A percentile compares a stretch with the other conserved stretches of the same genome.
These are phyloP conservation scores for Eupithecia vulgata DNA, from an alignment of 2,888 invertebrate genomes.

Conservation along the genomic window DNA sequence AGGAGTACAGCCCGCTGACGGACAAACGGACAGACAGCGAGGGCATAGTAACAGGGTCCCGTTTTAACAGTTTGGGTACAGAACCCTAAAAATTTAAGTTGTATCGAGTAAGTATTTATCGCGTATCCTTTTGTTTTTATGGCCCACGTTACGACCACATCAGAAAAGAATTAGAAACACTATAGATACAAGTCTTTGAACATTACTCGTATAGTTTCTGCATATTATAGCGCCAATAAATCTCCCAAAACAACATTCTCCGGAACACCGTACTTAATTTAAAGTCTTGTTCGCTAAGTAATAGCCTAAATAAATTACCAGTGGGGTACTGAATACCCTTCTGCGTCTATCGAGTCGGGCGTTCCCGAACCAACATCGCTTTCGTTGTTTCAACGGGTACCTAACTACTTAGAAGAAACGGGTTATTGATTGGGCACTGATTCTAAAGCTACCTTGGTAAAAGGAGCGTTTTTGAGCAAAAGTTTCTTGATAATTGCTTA, in stretches of 20 bases:
- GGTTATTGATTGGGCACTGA: not conserved
- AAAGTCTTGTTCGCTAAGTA: constrained; percentile 34
- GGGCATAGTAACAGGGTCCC: too few relatives aligned
- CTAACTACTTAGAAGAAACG: not conserved
- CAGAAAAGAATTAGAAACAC: too few relatives aligned
- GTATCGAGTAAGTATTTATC: too few relatives aligned
- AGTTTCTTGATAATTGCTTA: too few relatives aligned
- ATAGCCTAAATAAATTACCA: constrained; percentile 41
- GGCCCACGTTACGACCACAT: too few relatives aligned
- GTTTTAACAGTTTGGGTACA: too few relatives aligned
- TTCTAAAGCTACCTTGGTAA: not conserved
- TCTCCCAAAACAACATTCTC: not conserved
- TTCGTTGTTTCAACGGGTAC: not conserved
- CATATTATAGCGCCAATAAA: constrained; percentile 1
- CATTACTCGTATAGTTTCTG: not conserved
- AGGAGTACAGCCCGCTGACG: too few relatives aligned
- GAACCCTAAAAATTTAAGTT: too few relatives aligned
- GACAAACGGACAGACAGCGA: too few relatives aligned
- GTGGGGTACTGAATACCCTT: constrained; percentile 10
- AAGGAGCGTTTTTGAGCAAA: too few relatives aligned
- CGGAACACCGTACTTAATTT: constrained; percentile 27
- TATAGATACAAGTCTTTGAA: not conserved
- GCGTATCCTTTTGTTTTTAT: too few relatives aligned
- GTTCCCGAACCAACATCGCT: not conserved
- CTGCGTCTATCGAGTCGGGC: constrained; percentile 30